Percentiles rank a stretch among this genome's conserved stretches.
Conservation (phyloP, 2,113 vertebrate genomes). For the Labeo rohita region DNA sequence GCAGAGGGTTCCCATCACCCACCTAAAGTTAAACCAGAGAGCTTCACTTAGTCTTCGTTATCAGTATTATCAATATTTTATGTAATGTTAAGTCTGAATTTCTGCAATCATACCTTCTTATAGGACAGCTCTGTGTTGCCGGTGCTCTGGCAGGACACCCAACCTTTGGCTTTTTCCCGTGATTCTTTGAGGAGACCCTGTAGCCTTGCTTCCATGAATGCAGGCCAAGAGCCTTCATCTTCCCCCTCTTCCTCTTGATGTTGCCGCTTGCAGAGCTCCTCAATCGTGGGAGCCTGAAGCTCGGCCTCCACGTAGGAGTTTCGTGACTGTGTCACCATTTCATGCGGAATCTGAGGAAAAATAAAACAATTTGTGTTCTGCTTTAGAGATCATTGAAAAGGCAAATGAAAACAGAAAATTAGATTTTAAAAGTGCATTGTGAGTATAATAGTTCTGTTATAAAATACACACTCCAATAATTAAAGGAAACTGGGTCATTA, state of each 20-base stretch:
- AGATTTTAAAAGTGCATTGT: neutral
- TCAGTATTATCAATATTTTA: neutral
- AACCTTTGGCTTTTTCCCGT: constrained; percentile 93
- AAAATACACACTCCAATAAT: neutral
- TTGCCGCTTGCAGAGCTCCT: constrained; percentile 85
- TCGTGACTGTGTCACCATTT: constrained; percentile 90
- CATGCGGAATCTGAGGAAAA: constrained; percentile 85
- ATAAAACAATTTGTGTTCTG: neutral
- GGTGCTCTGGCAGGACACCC: constrained; percentile 85
- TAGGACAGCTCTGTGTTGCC: constrained; percentile 90
- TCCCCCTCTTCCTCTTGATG: constrained; percentile 75
- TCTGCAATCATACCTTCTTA: constrained; percentile 84
- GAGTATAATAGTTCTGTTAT: neutral
- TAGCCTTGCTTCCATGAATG: constrained; percentile 83
- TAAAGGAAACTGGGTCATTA: neutral
- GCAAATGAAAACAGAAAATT: neutral
- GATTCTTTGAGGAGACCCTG: constrained; percentile 91
- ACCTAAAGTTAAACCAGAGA: constrained; percentile 74
- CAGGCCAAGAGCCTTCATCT: constrained; percentile 81
- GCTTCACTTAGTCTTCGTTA: neutral
- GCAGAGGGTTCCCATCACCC: constrained; percentile 90
- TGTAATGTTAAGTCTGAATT: neutral
- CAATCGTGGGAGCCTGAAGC: constrained; percentile 84
- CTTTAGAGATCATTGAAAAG: neutral
- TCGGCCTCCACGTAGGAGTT: constrained; percentile 92